A percentile compares a stretch with the other conserved stretches of the same genome.
Evolutionary conservation across 1,140 invertebrate species (phyloP).

Genomic region (Drosophila cardini): DNA sequence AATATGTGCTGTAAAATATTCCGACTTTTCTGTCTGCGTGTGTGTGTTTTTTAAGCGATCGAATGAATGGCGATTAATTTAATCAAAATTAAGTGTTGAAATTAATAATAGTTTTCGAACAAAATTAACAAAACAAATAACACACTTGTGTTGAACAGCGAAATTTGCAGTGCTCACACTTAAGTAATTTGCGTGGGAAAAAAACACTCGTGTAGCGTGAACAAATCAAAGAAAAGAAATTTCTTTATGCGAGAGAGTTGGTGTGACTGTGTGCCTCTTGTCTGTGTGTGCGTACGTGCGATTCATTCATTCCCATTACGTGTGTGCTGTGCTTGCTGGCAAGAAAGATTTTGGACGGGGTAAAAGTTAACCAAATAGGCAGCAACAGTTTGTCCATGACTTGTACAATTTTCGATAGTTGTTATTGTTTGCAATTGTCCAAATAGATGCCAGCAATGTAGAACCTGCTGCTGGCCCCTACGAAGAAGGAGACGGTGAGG

Average conservation of each 20-base stretch:
- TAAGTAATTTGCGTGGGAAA: constrained; percentile 9
- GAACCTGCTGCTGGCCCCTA: constrained; percentile 71
- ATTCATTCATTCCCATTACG: constrained; percentile 79
- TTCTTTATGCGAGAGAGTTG: constrained; percentile 43
- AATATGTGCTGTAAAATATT: too few relatives aligned
- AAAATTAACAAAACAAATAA: not conserved
- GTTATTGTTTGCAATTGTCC: constrained; percentile 55
- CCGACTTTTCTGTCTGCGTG: too few relatives aligned
- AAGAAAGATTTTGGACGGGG: constrained; percentile 35
- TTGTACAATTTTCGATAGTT: constrained; percentile 39
- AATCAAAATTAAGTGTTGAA: constrained; percentile 31
- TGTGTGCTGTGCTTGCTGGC: constrained; percentile 56
- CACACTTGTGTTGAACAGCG: not conserved
- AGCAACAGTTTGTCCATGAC: constrained; percentile 56
- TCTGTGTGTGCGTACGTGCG: constrained; percentile 58
- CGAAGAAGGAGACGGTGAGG: constrained; percentile 26
- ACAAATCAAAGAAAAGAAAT: constrained; percentile 34
- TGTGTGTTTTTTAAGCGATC: constrained; percentile 32
- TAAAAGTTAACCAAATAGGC: constrained; percentile 48
- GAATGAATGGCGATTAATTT: constrained; percentile 44
- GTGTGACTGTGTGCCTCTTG: constrained; percentile 49
- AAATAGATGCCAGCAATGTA: constrained; percentile 72
- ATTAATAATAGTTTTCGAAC: constrained; percentile 14
- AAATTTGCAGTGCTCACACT: constrained; percentile 39
- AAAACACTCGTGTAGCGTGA: constrained; percentile 14